phyloP scores from a whole-genome alignment of 1,140 invertebrate genomes.

The Berghia stephanieae region DNA sequence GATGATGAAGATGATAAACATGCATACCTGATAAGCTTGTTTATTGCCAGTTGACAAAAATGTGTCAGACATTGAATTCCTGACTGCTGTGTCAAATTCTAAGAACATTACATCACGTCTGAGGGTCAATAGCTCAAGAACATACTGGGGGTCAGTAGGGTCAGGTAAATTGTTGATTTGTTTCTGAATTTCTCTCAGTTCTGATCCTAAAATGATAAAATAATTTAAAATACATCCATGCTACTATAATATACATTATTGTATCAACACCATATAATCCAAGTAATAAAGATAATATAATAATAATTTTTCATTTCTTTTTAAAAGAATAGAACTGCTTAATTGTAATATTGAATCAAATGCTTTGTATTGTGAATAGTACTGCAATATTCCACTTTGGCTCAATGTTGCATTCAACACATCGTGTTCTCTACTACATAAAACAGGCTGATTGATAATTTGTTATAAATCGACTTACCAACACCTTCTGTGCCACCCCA shows the following conservation, averaged over 20 bases:
- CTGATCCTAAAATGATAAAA: slow-evolving; percentile 50
- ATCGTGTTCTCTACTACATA: no score
- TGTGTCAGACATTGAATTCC: slow-evolving; percentile 62
- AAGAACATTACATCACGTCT: slow-evolving; percentile 64
- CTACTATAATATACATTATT: no score
- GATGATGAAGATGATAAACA: no score
- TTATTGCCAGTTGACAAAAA: slow-evolving; percentile 62
- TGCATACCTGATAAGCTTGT: slow-evolving; percentile 57
- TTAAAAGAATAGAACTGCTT: no score
- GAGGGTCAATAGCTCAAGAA: slow-evolving; percentile 58
- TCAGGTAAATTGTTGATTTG: slow-evolving; percentile 59
- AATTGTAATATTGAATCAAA: no score
- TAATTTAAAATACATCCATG: no score
- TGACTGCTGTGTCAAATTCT: slow-evolving; percentile 64
- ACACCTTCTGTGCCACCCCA: slow-evolving; percentile 66
- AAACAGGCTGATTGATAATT: no score
- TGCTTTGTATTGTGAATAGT: no score
- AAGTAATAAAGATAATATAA: not conserved
- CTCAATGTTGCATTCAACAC: no score
- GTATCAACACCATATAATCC: not conserved
- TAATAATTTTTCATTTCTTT: not conserved
- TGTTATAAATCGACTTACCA: no score
- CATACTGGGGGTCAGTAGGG: slow-evolving; percentile 49
- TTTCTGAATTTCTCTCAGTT: slow-evolving; percentile 64
- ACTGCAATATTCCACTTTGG: no score